Conservation (phyloP, 2,888 invertebrate species). For the Norana najaformis region DNA sequence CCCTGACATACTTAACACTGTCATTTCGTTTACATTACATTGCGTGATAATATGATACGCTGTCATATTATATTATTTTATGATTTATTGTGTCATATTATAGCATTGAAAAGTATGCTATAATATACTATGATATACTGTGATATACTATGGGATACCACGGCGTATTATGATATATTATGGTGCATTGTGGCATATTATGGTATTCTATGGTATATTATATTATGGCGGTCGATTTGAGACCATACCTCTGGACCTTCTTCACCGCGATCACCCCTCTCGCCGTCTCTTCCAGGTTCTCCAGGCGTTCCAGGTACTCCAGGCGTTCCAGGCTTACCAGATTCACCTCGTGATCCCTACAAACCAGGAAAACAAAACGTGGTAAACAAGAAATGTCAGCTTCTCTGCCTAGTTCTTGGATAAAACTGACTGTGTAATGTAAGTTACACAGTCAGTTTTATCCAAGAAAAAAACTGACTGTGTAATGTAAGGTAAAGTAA, state of each 20-base stretch:
- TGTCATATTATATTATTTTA: too few relatives aligned
- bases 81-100: too few relatives aligned
- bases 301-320: conserved; percentile 15
- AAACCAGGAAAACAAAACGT: background rate
- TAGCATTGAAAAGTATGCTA: background rate
- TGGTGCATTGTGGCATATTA: background rate
- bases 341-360: background rate
- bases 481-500: background rate
- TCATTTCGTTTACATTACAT: too few relatives aligned
- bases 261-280: conserved; percentile 18
- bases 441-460: background rate
- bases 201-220: background rate
- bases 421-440: background rate
- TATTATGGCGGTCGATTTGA: background rate
- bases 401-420: background rate
- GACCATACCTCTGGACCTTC: conserved; percentile 9
- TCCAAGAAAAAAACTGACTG: background rate
- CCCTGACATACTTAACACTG: too few relatives aligned
- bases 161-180: too few relatives aligned
- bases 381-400: background rate
- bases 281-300: conserved; percentile 8
- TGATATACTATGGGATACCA: too few relatives aligned
- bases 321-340: conserved; percentile 16
- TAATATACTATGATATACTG: background rate
- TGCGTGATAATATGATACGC: too few relatives aligned